Percentiles rank a stretch among this genome's conserved stretches.
These are phyloP conservation scores for Aepyceros melampus DNA, from an alignment of 2,113 vertebrate genomes.

Conservation along the genomic window DNA sequence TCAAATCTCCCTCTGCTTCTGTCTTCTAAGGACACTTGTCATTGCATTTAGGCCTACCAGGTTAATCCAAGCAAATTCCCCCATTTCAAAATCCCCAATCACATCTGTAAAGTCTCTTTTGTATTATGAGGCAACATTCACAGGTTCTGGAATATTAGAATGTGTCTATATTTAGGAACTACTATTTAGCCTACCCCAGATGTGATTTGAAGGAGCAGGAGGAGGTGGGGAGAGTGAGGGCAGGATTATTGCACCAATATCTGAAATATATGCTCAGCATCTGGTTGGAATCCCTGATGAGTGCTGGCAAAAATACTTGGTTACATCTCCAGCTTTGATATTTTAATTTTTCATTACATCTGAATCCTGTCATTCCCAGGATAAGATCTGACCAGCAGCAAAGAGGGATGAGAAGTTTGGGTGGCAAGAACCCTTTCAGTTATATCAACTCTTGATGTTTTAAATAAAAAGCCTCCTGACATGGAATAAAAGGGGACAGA, in stretches of 20 bases:
- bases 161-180: neutral
- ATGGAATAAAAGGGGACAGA: neutral
- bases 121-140: neutral
- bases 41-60: neutral
- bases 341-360: neutral
- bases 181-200: neutral
- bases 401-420: neutral
- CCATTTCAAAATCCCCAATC: neutral
- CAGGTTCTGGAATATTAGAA: neutral
- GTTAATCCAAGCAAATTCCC: neutral
- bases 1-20: neutral
- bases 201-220: neutral
- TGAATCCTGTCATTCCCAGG: neutral
- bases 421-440: neutral
- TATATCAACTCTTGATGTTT: neutral
- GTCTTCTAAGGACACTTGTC: neutral
- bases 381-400: slow-evolving; percentile 3
- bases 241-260: rapidly evolving
- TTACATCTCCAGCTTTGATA: neutral
- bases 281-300: neutral
- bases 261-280: neutral
- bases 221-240: neutral
- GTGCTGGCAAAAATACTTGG: neutral
- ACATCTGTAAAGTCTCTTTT: neutral
- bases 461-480: neutral